Base-by-base conservation (phyloP, 2,113 vertebrate genomes). In the Lophura nycthemera region DNA sequence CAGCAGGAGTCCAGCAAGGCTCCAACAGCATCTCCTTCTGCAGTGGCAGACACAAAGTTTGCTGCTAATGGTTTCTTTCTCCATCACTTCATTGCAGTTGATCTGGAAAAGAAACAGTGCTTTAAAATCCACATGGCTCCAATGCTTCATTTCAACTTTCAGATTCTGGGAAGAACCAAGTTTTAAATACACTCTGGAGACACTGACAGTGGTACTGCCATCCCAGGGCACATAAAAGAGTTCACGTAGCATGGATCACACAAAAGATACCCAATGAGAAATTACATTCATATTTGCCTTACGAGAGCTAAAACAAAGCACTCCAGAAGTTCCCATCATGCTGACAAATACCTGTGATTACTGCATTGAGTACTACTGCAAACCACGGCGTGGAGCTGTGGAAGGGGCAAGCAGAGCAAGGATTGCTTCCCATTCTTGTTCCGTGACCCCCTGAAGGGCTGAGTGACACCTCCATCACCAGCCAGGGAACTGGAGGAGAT, bases 191-290 rank as follows among this genome's bases (percentile, higher is more conserved):
- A 30, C 15, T 22, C 48, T 19, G 30, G 30, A 75, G 65, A 52
- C 6, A 20, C 14, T 1, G 2, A 30, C 36, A 59, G 47, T 14
- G 12, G 34, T 11, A 1, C 1, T 20, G 38, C 11, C 64, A 30
- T 40, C 43, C 27, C 21, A 10, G 87, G 29, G 47, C 2, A 29
- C 2, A 15, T 29, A 14, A 24, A 21, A 34, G 52, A 57, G 45
- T 22, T 80, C 40, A 43, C 2, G 1, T 10, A 48, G n/a, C 27
- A 6, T 0, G 0, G 17, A 30, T 56, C 20, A 54, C 15, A 24
- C 50, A 65, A 40, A 75, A 73, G 75, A 45, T 0, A 2, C 16
- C 45, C 61, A 40, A 11, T 56, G 67, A 70, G 38, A 83, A 83
- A 25, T 54, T 19, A 29, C 6, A 25, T 42, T 48, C 45, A 2